These are phyloP conservation scores for Musca vetustissima DNA, from an alignment of 1,140 invertebrate species.

Conservation along the genomic window DNA sequence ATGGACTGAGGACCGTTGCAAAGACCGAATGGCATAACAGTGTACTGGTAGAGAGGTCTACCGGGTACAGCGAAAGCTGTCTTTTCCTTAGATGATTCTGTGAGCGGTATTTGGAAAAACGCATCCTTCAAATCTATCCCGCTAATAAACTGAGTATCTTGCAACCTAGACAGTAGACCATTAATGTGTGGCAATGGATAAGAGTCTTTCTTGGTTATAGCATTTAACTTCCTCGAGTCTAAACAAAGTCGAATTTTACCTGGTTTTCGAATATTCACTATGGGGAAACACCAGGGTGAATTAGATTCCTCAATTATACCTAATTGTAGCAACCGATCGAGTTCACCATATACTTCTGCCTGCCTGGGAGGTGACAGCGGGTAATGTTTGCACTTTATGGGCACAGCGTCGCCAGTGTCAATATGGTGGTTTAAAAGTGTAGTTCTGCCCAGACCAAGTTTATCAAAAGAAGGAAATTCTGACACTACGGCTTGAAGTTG, in stretches of 20 bases:
- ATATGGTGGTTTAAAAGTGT: constrained; percentile 16
- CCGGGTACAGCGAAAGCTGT: constrained; percentile 49
- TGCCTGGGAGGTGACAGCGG: constrained; percentile 16
- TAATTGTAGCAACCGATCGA: constrained; percentile 12
- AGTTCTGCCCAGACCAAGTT: constrained; percentile 23
- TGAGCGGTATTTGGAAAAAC: constrained; percentile 38
- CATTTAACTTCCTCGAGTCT: constrained; percentile 51
- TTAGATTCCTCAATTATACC: constrained; percentile 16
- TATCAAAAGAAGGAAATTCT: constrained; percentile 19
- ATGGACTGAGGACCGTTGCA: constrained; percentile 21
- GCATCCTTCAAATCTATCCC: constrained; percentile 24
- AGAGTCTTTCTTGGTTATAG: constrained; percentile 47
- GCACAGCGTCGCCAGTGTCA: constrained; percentile 10
- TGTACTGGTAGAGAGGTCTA: constrained; percentile 37
- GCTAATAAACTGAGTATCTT: constrained; percentile 36
- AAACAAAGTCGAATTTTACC: constrained; percentile 43
- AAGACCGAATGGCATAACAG: constrained; percentile 36
- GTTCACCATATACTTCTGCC: not conserved
- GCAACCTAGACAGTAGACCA: constrained; percentile 41
- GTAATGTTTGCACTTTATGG: constrained; percentile 21
- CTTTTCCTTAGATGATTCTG: constrained; percentile 36
- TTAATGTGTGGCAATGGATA: constrained; percentile 39
- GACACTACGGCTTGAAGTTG: not conserved
- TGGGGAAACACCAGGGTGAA: constrained; percentile 25
- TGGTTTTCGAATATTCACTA: constrained; percentile 24